These are phyloP conservation scores for Bhutanitis thaidina DNA, from an alignment of 2,888 invertebrate genomes.

Conservation along the genomic window DNA sequence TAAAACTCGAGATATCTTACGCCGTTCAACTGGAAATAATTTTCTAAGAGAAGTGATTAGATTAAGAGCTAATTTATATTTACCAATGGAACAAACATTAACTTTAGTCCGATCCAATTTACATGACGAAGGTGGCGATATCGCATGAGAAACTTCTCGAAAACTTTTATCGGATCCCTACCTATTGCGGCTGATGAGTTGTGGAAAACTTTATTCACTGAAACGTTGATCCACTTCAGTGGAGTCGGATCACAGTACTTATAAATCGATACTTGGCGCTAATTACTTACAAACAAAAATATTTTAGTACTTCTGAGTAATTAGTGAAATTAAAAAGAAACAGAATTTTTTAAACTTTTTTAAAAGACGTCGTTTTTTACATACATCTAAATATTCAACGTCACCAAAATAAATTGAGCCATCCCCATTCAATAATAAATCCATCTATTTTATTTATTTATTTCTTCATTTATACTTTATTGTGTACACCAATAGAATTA, in stretches of 20 bases:
- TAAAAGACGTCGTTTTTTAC: too few relatives aligned
- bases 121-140: constrained; percentile 77
- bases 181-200: constrained; percentile 74
- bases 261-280: constrained; percentile 7
- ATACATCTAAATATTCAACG: too few relatives aligned
- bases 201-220: constrained; percentile 71
- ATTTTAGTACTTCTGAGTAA: too few relatives aligned
- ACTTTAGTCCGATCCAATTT: constrained; percentile 67
- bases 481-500: too few relatives aligned
- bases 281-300: neutral
- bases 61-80: constrained; percentile 69
- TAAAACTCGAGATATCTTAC: too few relatives aligned
- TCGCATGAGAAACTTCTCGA: constrained; percentile 72
- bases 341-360: too few relatives aligned
- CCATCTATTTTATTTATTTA: too few relatives aligned
- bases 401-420: too few relatives aligned
- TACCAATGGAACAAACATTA: constrained; percentile 68
- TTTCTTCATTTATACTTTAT: too few relatives aligned
- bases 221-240: constrained; percentile 52
- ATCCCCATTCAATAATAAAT: too few relatives aligned
- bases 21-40: constrained; percentile 40
- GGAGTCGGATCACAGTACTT: constrained; percentile 43
- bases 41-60: constrained; percentile 50
- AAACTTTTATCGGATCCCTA: constrained; percentile 74
- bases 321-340: too few relatives aligned